Evolutionary conservation across 2,797 vertebrate genomes (phyloP).

Genomic region (Lates japonicus): DNA sequence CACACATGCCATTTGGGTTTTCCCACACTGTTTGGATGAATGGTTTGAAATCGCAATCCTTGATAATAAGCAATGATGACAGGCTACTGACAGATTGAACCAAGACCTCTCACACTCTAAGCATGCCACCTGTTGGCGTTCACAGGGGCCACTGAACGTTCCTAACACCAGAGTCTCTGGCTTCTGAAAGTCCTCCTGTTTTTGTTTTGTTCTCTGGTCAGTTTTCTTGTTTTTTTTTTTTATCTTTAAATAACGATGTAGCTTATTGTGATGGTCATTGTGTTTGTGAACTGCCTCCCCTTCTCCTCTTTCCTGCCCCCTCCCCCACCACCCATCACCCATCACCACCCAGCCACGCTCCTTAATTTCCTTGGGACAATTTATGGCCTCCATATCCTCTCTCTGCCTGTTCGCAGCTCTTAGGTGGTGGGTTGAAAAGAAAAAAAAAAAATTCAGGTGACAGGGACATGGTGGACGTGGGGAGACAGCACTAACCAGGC

Average conservation of each 20-base stretch:
- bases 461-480: conserved; percentile 51
- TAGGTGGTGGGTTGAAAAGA: conserved; percentile 31
- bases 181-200: conserved; percentile 58
- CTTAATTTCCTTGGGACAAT: too few relatives aligned
- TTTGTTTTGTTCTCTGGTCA: conserved; percentile 62
- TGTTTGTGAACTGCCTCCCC: conserved; percentile 74
- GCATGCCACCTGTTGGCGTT: conserved; percentile 80
- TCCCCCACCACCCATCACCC: too few relatives aligned
- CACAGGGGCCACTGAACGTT: conserved; percentile 70
- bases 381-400: conserved; percentile 37
- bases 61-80: conserved; percentile 88
- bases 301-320: conserved; percentile 42
- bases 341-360: too few relatives aligned
- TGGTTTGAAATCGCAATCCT: too few relatives aligned
- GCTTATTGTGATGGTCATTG: conserved; percentile 86
- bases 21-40: conserved; percentile 83
- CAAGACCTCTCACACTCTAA: conserved; percentile 84
- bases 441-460: conserved; percentile 14
- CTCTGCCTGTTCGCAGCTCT: conserved; percentile 57
- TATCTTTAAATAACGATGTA: conserved; percentile 89
- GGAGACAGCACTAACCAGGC: conserved; percentile 65
- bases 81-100: conserved; percentile 88
- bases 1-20: conserved; percentile 27
- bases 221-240: conserved; percentile 65
- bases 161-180: conserved; percentile 49